Conservation (phyloP, 2,888 invertebrate species). For the Argyresthia goedartella region DNA sequence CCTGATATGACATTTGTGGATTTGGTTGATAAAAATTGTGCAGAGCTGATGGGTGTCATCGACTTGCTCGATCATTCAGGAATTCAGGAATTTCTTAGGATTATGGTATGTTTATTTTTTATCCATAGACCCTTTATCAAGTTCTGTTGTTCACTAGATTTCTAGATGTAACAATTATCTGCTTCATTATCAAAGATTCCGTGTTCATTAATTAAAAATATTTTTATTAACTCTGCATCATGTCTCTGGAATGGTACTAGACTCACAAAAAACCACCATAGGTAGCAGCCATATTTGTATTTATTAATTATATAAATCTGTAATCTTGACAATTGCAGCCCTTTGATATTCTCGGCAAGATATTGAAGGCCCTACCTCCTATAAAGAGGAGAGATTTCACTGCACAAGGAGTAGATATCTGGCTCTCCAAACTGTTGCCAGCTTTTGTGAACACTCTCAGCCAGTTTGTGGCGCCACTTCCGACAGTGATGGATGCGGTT, state of each 20-base stretch:
- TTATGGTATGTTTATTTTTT: slow-evolving; percentile 22
- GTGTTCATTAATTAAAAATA: too few relatives aligned
- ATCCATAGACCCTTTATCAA: too few relatives aligned
- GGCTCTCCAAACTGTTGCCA: slow-evolving; percentile 62
- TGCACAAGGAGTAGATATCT: slow-evolving; percentile 46
- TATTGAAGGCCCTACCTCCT: slow-evolving; percentile 33
- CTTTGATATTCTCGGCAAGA: slow-evolving; percentile 38
- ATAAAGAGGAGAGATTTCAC: slow-evolving; percentile 37
- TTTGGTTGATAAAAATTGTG: slow-evolving; percentile 18
- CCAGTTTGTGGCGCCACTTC: background rate
- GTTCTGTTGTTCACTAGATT: too few relatives aligned
- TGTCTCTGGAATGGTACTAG: too few relatives aligned
- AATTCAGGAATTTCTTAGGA: slow-evolving; percentile 17
- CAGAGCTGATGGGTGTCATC: slow-evolving; percentile 27
- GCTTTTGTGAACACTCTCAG: slow-evolving; percentile 28
- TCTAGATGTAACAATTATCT: too few relatives aligned
- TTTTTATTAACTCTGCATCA: too few relatives aligned
- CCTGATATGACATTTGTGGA: slow-evolving; percentile 27
- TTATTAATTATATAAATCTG: background rate
- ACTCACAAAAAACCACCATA: too few relatives aligned
- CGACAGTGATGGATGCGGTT: slow-evolving; percentile 30
- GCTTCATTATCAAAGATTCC: too few relatives aligned
- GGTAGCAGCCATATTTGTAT: slow-evolving; percentile 14
- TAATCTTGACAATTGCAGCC: slow-evolving; percentile 38
- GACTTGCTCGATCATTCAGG: slow-evolving; percentile 22